Percentiles rank a stretch among this genome's conserved stretches.
phyloP scores from a whole-genome alignment of 2,797 vertebrate genomes.

The Macroramphosus scolopax region DNA sequence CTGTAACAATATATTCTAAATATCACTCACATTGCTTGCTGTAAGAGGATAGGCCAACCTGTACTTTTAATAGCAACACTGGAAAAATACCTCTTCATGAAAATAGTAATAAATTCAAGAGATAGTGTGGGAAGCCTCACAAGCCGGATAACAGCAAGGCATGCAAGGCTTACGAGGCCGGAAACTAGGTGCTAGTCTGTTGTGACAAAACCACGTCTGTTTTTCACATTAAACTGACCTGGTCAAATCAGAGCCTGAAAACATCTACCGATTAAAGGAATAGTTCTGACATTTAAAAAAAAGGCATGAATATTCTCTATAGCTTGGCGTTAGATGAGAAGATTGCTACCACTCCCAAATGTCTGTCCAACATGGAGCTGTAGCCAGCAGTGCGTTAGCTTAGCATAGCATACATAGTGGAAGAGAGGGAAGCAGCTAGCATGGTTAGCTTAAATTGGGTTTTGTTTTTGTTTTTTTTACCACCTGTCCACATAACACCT shows the following conservation, averaged over 20 bases:
- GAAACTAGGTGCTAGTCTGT: constrained; percentile 44
- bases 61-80: constrained; percentile 69
- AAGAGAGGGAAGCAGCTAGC: not conserved
- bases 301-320: not conserved
- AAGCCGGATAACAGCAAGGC: constrained; percentile 33
- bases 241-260: constrained; percentile 15
- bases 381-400: not conserved
- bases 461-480: not conserved
- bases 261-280: constrained; percentile 5
- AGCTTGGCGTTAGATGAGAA: not conserved
- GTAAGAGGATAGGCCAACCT: constrained; percentile 53
- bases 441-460: too few species aligned
- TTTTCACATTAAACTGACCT: constrained; percentile 4
- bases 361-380: not conserved
- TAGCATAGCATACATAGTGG: not conserved
- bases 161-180: constrained; percentile 32
- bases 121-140: constrained; percentile 37
- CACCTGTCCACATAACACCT: not conserved
- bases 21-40: constrained; percentile 53
- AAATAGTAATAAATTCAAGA: constrained; percentile 71
- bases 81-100: constrained; percentile 79
- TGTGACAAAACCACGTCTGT: constrained; percentile 24
- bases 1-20: constrained; percentile 55
- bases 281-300: constrained; percentile 13
- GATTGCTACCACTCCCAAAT: not conserved